phyloP scores from a whole-genome alignment of 2,797 vertebrate genomes.

The Acanthurus tractus region DNA sequence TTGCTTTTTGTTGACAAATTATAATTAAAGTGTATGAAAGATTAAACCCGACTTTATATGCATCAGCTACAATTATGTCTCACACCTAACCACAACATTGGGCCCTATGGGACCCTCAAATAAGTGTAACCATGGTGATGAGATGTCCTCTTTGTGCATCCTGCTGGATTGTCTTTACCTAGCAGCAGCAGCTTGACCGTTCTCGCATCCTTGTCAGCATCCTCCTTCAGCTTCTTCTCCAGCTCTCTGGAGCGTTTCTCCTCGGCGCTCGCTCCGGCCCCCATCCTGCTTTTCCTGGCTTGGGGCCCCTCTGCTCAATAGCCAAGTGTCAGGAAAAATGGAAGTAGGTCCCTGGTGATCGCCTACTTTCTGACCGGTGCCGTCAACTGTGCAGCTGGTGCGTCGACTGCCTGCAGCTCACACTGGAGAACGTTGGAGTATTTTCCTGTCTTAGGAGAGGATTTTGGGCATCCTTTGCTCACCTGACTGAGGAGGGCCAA shows the following conservation, averaged over 20 bases:
- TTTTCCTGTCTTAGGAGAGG: conserved; percentile 83
- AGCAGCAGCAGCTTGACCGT: conserved; percentile 98
- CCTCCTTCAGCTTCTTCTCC: conserved; percentile 97
- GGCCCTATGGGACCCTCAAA: conserved; percentile 17
- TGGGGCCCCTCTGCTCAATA: conserved; percentile 68
- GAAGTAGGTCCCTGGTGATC: conserved; percentile 67
- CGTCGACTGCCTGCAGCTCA: conserved; percentile 67
- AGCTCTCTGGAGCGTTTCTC: conserved; percentile 96
- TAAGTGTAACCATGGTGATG: conserved; percentile 9
- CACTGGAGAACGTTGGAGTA: conserved; percentile 68
- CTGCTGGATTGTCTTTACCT: conserved; percentile 84
- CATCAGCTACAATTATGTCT: not conserved
- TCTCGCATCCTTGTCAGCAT: conserved; percentile 95
- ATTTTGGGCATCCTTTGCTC: conserved; percentile 83
- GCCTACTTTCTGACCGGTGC: conserved; percentile 58
- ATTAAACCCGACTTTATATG: conserved; percentile 1
- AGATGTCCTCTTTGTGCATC: conserved; percentile 17
- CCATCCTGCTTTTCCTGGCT: conserved; percentile 86
- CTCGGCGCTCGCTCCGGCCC: conserved; percentile 95
- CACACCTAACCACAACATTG: not conserved
- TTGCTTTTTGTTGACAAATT: not conserved
- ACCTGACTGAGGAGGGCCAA: conserved; percentile 83
- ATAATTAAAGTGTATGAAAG: not conserved
- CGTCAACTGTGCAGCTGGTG: conserved; percentile 57
- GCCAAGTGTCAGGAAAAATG: conserved; percentile 64